Evolutionary conservation across 2,113 vertebrate species (phyloP), one percentile per base, ranked within the genome.

Genomic region (Tachuris rubrigastra): DNA sequence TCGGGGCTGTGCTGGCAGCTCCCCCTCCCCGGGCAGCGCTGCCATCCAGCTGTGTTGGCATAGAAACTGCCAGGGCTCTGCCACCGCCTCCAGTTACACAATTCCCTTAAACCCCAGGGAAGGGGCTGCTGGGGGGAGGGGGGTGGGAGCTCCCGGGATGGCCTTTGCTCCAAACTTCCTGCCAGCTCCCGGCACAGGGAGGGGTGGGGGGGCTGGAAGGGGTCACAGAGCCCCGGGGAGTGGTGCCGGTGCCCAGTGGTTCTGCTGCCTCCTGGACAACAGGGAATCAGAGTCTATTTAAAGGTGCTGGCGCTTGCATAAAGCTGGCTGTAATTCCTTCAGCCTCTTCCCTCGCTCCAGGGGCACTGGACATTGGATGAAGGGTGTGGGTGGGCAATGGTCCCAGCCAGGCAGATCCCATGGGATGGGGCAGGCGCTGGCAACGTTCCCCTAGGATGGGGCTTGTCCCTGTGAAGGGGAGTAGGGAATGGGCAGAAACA

Each of bases 11-110:
- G 6, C 68, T 22, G 80, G 77, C 78, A 56, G 53, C 63, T 72
- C 66, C 69, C 33, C 30, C 62, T 31, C 44, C 68, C 47, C 47
- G 3, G 22, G 82, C 77, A 27, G 55, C 2, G 59, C 90, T 10
- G 53, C 66, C 86, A 56, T 44, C 85, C 94, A 91, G 90, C 82
- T 62, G 91, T 49, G 95, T 95, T 96, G 95, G 93, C 97, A 97
- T 90, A 93, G 95, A 96, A 97, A 97, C 97, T 8, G 18, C 65
- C 55, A 1, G 16, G 30, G 91, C 89, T 88, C 46, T 63, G 80
- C 69, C n/a, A 9, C 35, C 1, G 19, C 80, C 16, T 68, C 76
- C 78, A 1, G 14, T 81, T 87, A n/a, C 88, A 94, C 92, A 91
- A 89, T 12, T 17, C 74, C 30, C 77, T 66, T 7, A 5, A 5